Evolutionary conservation across 2,113 vertebrate genomes (phyloP).

Genomic region (Raja brachyura): DNA sequence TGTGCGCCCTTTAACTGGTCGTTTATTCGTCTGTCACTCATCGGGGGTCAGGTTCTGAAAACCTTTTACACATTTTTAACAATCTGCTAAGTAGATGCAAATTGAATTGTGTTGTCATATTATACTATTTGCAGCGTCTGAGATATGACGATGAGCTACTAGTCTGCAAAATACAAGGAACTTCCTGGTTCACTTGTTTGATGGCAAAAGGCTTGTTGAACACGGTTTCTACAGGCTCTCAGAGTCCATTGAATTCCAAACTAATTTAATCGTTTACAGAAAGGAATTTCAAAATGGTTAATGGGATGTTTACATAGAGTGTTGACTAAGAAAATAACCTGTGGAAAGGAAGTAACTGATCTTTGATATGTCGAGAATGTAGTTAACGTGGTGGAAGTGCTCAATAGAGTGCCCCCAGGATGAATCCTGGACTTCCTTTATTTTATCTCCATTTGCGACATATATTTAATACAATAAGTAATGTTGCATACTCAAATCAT

Average conservation of each 20-base stretch:
- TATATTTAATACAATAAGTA: background rate
- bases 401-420: background rate
- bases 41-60: conserved; percentile 17
- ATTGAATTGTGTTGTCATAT: background rate
- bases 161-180: background rate
- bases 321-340: background rate
- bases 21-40: conserved; percentile 35
- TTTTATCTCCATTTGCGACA: background rate
- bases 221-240: background rate
- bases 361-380: background rate
- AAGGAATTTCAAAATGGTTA: background rate
- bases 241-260: background rate
- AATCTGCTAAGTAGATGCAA: conserved; percentile 28
- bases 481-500: background rate
- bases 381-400: background rate
- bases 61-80: conserved; percentile 26
- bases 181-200: background rate
- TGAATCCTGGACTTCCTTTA: background rate
- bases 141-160: background rate
- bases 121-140: background rate
- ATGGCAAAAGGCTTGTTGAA: background rate
- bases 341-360: background rate
- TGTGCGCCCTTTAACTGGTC: conserved; percentile 3
- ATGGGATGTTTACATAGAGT: background rate
- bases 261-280: background rate